Conservation (phyloP, 2,888 invertebrate genomes). For the Cosmopolites sordidus region DNA sequence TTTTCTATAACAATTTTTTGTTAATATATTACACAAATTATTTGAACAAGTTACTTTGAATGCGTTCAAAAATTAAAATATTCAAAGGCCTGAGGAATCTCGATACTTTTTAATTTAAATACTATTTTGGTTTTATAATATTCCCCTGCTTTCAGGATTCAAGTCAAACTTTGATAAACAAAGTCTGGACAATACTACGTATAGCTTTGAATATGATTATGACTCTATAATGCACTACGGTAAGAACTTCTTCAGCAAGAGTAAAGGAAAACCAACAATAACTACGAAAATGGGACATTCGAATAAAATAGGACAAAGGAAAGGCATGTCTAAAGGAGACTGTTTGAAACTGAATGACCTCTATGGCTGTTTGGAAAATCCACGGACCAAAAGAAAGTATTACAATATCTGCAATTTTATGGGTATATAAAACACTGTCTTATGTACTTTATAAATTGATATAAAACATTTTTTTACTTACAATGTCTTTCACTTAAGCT, state of each 20-base stretch:
- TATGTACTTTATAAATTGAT: too few relatives aligned
- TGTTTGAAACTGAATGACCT: conserved; percentile 65
- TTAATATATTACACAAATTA: too few relatives aligned
- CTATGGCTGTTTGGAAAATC: conserved; percentile 57
- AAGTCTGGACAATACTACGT: conserved; percentile 59
- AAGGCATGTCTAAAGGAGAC: conserved; percentile 61
- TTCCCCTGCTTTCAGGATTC: conserved; percentile 51
- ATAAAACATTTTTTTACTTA: too few relatives aligned
- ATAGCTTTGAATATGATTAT: conserved; percentile 70
- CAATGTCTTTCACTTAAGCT: too few relatives aligned
- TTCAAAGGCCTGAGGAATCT: too few relatives aligned
- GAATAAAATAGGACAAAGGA: conserved; percentile 58
- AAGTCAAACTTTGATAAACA: conserved; percentile 63
- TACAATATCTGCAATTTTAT: conserved; percentile 54
- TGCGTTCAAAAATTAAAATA: too few relatives aligned
- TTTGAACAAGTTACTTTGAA: too few relatives aligned
- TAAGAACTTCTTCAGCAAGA: conserved; percentile 59
- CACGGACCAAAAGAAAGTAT: conserved; percentile 51
- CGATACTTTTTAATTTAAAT: too few relatives aligned
- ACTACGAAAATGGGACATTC: conserved; percentile 55
- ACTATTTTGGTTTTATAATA: too few relatives aligned
- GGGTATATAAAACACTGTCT: conserved; percentile 44
- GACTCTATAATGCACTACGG: conserved; percentile 79
- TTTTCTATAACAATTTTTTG: too few relatives aligned
- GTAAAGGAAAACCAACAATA: conserved; percentile 59